These are phyloP conservation scores for Embidobia sp. DNA, from an alignment of 2,888 invertebrate species.

Conservation along the genomic window DNA sequence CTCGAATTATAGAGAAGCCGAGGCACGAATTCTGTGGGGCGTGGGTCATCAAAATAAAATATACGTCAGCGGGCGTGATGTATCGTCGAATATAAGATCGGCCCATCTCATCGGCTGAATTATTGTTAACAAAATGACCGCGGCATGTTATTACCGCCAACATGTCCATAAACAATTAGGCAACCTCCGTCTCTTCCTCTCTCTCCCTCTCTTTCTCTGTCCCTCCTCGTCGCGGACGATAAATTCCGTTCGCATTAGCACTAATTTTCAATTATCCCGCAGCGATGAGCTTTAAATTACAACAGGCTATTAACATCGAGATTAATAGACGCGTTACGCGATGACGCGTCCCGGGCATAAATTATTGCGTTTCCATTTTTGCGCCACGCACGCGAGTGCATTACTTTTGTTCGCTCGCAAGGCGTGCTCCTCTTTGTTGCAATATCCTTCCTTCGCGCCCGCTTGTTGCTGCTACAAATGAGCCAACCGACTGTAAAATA, in stretches of 20 bases:
- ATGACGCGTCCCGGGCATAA: slow-evolving; percentile 14
- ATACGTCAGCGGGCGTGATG: slow-evolving; percentile 56
- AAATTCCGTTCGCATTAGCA: slow-evolving; percentile 51
- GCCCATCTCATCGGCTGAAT: slow-evolving; percentile 45
- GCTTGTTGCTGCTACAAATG: slow-evolving; percentile 76
- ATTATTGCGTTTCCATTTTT: slow-evolving; percentile 31
- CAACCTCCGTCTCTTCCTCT: neutral
- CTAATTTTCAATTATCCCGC: slow-evolving; percentile 56
- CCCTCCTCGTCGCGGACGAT: slow-evolving; percentile 6
- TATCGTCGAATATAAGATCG: slow-evolving; percentile 40
- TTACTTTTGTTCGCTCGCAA: slow-evolving; percentile 20
- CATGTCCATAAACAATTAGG: slow-evolving; percentile 38
- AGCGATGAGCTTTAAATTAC: slow-evolving; percentile 49
- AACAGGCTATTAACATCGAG: slow-evolving; percentile 45
- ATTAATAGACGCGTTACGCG: slow-evolving; percentile 53
- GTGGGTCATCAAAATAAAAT: slow-evolving; percentile 65
- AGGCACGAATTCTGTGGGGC: slow-evolving; percentile 61
- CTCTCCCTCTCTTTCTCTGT: no score
- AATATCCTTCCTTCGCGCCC: slow-evolving; percentile 53
- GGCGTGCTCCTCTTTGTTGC: slow-evolving; percentile 48
- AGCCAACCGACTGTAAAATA: slow-evolving; percentile 77
- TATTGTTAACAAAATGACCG: slow-evolving; percentile 46
- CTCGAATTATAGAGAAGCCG: slow-evolving; percentile 57
- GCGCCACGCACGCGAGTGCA: neutral
- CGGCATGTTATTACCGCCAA: slow-evolving; percentile 38